Percentiles rank a stretch among this genome's conserved stretches.
phyloP scores from a whole-genome alignment of 1,140 invertebrate species.

The Zaprionus capensis region DNA sequence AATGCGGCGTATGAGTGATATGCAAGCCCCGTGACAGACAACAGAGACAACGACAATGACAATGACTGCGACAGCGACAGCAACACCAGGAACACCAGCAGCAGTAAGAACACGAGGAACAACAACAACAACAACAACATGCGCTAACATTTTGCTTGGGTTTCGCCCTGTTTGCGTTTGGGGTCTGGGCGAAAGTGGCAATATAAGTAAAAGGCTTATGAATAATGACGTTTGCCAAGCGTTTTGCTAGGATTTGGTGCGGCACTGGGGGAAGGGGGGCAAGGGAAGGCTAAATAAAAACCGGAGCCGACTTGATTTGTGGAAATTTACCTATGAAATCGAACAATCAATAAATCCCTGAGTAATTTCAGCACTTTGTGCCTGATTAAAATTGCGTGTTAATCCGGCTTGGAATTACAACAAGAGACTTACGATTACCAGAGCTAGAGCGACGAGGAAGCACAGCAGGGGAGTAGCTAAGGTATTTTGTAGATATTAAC shows the following conservation, averaged over 20 bases:
- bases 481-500: not conserved
- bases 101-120: not conserved
- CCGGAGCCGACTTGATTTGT: not conserved
- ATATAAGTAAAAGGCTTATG: conserved; percentile 33
- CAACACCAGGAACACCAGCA: not conserved
- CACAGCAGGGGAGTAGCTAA: not conserved
- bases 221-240: conserved; percentile 35
- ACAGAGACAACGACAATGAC: not conserved
- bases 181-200: conserved; percentile 3
- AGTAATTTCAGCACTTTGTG: not conserved
- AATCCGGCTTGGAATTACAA: not conserved
- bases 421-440: not conserved
- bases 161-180: not conserved
- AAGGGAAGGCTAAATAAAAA: not conserved
- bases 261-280: not conserved
- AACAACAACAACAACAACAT: not conserved
- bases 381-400: not conserved
- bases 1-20: conserved; percentile 36
- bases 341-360: conserved; percentile 3
- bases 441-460: not conserved
- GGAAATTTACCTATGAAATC: not conserved
- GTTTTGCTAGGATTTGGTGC: not conserved
- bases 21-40: conserved; percentile 17
- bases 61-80: not conserved
- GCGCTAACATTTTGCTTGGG: not conserved